Evolutionary conservation across 2,113 vertebrate species (phyloP), one percentile per base, ranked within the genome.

Genomic region (Chaetops frenatus): DNA sequence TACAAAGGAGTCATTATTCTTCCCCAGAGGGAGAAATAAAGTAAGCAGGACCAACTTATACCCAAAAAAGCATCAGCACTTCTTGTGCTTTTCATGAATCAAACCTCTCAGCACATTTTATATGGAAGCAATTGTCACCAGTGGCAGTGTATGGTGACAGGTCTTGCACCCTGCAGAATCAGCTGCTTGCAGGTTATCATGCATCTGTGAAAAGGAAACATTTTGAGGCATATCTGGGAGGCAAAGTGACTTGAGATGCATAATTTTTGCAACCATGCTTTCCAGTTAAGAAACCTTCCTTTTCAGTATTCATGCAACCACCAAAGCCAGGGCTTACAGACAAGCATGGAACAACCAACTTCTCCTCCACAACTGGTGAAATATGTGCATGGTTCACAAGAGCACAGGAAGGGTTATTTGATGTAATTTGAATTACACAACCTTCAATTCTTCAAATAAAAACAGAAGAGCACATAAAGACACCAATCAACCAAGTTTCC

Each of bases 1-100:
- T 81, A 96, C 80, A 95, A 96, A 94, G 57, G 35, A 88, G 38
- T 48, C 81, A 85, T 91, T 93, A 80, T 86, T 86, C 60, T 88
- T n/a, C 33, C 20, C 4, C 18, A 38, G 28, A 80, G 45, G 3
- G 11, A 82, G 45, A 81, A 91, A 94, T 47, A 84, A 61, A 87
- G 60, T 66, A 64, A 88, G 35, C 4, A 38, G 42, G 48, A 87
- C 58, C 58, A 69, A 82, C 33, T 82, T 80, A 48, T 45, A 94
- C 27, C 28, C 61, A 79, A 72, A 89, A 61, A 88, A 79, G 38
- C 35, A 74, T 40, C 67, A 82, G 47, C 18, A 77, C 58, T 54
- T 92, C 81, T 86, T 53, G 62, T 57, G 56, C 25, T 65, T 74
- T 51, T 87, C 81, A 72, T 8, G 5, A 38, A 40, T 73, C 15